Conservation (phyloP, 2,797 vertebrate species). For the Hyperoplus immaculatus region DNA sequence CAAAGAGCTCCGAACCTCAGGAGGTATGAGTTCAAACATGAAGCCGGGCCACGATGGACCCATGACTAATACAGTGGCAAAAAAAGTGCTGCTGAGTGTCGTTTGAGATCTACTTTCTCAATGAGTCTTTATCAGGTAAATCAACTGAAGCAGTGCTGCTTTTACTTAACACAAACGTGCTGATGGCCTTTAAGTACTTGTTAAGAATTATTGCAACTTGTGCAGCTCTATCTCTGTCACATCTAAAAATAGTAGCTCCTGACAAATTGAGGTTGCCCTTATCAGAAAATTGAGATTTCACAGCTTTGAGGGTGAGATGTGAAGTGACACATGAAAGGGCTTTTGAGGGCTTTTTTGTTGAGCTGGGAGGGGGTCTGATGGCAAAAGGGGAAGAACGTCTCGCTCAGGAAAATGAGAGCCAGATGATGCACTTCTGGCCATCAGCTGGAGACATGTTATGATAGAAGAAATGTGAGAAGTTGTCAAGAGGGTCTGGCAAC, state of each 20-base stretch:
- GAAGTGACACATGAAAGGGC: slow-evolving; percentile 80
- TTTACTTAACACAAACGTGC: slow-evolving; percentile 68
- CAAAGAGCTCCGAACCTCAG: slow-evolving; percentile 58
- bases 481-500: slow-evolving; percentile 49
- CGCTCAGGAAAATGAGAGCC: slow-evolving; percentile 39
- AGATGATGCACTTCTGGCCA: slow-evolving; percentile 34
- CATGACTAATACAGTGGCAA: slow-evolving; percentile 53
- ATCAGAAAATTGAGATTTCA: slow-evolving; percentile 87
- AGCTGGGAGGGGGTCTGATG: slow-evolving; percentile 47
- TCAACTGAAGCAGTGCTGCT: slow-evolving; percentile 42
- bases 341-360: slow-evolving; percentile 51
- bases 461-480: slow-evolving; percentile 51
- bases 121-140: slow-evolving; percentile 66
- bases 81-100: slow-evolving; percentile 46
- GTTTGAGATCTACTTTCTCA: slow-evolving; percentile 73
- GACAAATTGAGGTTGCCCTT: slow-evolving; percentile 84
- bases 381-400: slow-evolving; percentile 53
- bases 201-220: slow-evolving; percentile 73
- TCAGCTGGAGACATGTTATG: slow-evolving; percentile 57
- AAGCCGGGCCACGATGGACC: slow-evolving; percentile 49
- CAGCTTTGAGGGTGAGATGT: slow-evolving; percentile 78
- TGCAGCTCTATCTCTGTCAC: slow-evolving; percentile 71
- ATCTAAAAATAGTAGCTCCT: slow-evolving; percentile 85
- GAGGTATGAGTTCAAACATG: slow-evolving; percentile 65
- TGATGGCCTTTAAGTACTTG: slow-evolving; percentile 70